These are phyloP conservation scores for Lophotis ruficrista DNA, from an alignment of 2,113 vertebrate species.

Conservation along the genomic window DNA sequence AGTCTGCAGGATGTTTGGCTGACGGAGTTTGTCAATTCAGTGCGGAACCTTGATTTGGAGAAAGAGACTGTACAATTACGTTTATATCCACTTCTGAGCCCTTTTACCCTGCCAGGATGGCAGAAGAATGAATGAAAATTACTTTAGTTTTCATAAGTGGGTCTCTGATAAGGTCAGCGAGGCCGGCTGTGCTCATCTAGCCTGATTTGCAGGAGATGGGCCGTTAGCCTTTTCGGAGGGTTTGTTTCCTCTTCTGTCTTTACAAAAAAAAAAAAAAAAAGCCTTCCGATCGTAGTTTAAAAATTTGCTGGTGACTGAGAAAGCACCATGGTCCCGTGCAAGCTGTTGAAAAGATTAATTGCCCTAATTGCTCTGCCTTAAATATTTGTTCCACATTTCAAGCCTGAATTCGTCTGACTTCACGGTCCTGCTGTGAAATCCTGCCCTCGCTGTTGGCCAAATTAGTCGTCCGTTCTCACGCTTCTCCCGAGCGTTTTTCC, in stretches of 20 bases:
- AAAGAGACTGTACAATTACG: background rate
- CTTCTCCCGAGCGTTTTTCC: rapidly evolving
- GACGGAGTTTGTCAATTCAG: background rate
- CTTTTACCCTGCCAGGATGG: rapidly evolving
- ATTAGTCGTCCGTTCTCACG: background rate
- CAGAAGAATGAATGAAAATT: background rate
- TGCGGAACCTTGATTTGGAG: background rate
- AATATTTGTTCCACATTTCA: background rate
- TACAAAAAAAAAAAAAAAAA: background rate
- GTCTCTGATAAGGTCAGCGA: background rate
- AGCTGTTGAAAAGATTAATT: background rate
- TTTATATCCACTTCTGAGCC: background rate
- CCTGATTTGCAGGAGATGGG: background rate
- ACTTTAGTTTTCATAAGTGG: background rate
- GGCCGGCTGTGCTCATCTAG: background rate
- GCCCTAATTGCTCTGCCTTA: background rate
- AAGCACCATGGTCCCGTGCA: background rate
- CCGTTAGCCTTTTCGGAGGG: background rate
- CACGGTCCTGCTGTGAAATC: background rate
- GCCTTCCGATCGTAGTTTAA: background rate
- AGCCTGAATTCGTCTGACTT: background rate
- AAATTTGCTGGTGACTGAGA: background rate
- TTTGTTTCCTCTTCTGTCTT: background rate
- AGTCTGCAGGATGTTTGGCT: background rate
- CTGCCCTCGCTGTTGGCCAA: background rate